Evolutionary conservation across 2,888 invertebrate genomes (phyloP), one percentile per base, ranked within the genome.

Genomic region (Gryllus longicercus): DNA sequence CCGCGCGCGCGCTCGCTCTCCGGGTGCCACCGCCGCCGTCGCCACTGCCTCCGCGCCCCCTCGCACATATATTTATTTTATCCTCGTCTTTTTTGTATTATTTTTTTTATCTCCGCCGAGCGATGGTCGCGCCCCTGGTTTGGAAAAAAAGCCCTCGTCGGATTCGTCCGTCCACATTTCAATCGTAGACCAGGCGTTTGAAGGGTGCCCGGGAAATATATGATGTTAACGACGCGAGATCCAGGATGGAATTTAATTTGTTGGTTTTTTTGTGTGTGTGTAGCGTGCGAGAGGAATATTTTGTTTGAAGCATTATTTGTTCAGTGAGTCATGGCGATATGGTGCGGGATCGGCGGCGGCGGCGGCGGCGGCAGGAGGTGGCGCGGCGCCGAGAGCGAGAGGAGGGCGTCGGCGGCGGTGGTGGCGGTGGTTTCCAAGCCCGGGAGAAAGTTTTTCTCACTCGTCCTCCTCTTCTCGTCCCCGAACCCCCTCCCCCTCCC

Each of bases 271-370:
- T 80, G 74, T 82, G 80, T 78, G 78, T 76, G 79, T 80, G 76
- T 79, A 78, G 51, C 75, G 78, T 77, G 79, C 51, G 79, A 79
- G 78, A 75, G 80, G 83, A 83, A 82, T 82, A 82, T 82, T 81
- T 83, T 82, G 81, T 82, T 82, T 81, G 81, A 81, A 82, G 82
- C 81, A 79, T 83, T 83, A 82, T 83, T 81, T 83, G 83, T 81
- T 79, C 81, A 80, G 82, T 83, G 82, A 81, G 80, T 82, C 82
- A 82, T 82, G 80, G 79, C 75, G 81, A 76, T 77, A 77, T 79
- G 79, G 76, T 49, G 21, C 74, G 21, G 74, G n/a, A n/a, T 38
- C 77, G 38, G 77, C 16, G 38, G 77, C 77, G 75, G n/a, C 63
- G 63, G 63, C 63, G 63, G 14, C 10, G 63, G 63, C 63, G 63